phyloP scores from a whole-genome alignment of 2,888 invertebrate species.

The Cryptocheilus praepositus region DNA sequence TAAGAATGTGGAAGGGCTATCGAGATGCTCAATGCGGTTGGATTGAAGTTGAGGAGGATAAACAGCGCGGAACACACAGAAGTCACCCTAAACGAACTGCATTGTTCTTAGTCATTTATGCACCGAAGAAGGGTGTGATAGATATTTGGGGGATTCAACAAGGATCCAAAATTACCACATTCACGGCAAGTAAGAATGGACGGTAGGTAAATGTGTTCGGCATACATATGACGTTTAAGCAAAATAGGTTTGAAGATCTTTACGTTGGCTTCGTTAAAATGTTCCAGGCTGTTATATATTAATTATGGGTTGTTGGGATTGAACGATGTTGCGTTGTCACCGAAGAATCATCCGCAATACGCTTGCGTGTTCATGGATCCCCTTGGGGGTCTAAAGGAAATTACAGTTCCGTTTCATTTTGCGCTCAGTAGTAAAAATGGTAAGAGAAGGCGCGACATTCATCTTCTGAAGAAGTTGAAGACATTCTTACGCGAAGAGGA shows the following conservation, averaged over 20 bases:
- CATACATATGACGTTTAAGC: constrained; percentile 18
- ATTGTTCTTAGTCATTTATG: constrained; percentile 93
- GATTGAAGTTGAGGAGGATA: constrained; percentile 86
- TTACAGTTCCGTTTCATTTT: constrained; percentile 93
- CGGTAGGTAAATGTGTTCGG: constrained; percentile 65
- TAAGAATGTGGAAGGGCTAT: constrained; percentile 96
- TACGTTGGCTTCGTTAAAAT: background rate
- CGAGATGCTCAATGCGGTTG: constrained; percentile 97
- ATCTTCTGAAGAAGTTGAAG: constrained; percentile 86
- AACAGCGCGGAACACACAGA: constrained; percentile 53
- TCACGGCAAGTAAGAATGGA: constrained; percentile 91
- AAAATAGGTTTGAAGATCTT: too few relatives aligned
- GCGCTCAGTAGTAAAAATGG: constrained; percentile 92
- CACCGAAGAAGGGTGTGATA: constrained; percentile 92
- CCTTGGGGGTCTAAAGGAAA: constrained; percentile 87
- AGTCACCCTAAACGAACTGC: constrained; percentile 76
- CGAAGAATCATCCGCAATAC: constrained; percentile 78
- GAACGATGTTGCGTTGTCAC: constrained; percentile 73
- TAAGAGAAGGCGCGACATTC: constrained; percentile 90
- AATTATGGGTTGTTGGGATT: constrained; percentile 89
- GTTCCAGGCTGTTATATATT: constrained; percentile 82
- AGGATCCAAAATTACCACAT: constrained; percentile 93
- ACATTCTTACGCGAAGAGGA: constrained; percentile 80
- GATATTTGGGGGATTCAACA: constrained; percentile 95
- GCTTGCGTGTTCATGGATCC: constrained; percentile 89